Base-by-base conservation (phyloP, 2,888 invertebrate species). In the Listrodromus nycthemerus region DNA sequence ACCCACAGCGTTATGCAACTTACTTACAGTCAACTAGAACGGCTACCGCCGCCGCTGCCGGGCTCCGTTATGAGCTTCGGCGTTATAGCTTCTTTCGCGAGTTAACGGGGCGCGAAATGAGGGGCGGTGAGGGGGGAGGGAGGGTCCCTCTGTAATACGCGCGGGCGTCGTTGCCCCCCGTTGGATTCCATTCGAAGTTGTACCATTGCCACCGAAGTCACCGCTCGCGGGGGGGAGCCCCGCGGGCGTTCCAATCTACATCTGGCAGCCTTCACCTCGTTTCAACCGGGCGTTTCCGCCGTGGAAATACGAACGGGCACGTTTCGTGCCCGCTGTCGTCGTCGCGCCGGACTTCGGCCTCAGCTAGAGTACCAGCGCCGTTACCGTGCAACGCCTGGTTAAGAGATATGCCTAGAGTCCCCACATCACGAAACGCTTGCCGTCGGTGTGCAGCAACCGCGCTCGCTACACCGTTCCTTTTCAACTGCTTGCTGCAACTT, bases 201-300 rank as follows among this genome's bases (percentile, higher is more conserved):
- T 77, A 77, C 55, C 78, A 84, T 81, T 84, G 81, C 84, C 74
- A 84, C 69, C 74, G 73, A 74, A 80, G 83, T 21, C 70, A 71
- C 50, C 71, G 41, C 45, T 37, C 45, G 65, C 55, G 80, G 50
- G 76, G 48, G 63, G 74, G 85, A 78, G 73, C 82, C 87, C 83
- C 69, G 69, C 82, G 71, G 85, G 82, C 83, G 82, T 85, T 78
- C 82, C 84, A 86, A 86, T 88, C 83, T 87, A 83, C 86, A 87
- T 89, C 87, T 88, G 85, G 88, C 89, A 92, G 91, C 92, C 92
- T 92, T 92, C 92, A 92, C 92, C 92, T 92, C 92, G 90, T 91
- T 92, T 91, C 90, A 89, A 87, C 80, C 90, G 90, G 89, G 88
- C 90, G 91, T 91, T 92, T 92, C 92, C 92, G 92, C 89, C 89